Percentiles rank a stretch among this genome's conserved stretches.
phyloP scores from a whole-genome alignment of 2,113 vertebrate species.

The Rhynchopsitta pachyrhyncha region DNA sequence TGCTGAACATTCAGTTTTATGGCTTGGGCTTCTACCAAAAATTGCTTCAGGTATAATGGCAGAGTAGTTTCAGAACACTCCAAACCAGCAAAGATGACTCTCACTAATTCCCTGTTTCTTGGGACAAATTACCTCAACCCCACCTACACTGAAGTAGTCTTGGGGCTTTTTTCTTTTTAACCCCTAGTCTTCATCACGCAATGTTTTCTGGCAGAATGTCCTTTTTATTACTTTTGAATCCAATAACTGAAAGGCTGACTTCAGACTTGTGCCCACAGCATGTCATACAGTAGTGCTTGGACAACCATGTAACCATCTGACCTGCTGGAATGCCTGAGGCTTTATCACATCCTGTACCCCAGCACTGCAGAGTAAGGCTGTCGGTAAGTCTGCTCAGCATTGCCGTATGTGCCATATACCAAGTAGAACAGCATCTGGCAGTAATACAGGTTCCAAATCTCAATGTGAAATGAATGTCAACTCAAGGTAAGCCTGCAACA shows the following conservation, averaged over 20 bases:
- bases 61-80: background rate
- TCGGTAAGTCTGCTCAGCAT: background rate
- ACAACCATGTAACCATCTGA: background rate
- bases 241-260: background rate
- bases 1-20: background rate
- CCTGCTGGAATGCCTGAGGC: background rate
- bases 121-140: background rate
- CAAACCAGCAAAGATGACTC: background rate
- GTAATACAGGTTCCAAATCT: background rate
- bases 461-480: background rate
- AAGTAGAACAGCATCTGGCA: background rate
- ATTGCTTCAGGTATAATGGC: background rate
- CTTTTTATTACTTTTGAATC: background rate
- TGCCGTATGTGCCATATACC: background rate
- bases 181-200: background rate
- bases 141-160: background rate
- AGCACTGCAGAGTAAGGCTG: background rate
- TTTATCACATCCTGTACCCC: background rate
- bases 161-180: background rate
- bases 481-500: background rate
- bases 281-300: background rate
- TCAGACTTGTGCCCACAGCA: background rate
- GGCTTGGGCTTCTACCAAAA: background rate
- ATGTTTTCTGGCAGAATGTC: background rate
- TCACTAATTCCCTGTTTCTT: background rate